A percentile compares a stretch with the other conserved stretches of the same genome.
Evolutionary conservation across 2,797 vertebrate species (phyloP).

Genomic region (Emydoidea blandingii): DNA sequence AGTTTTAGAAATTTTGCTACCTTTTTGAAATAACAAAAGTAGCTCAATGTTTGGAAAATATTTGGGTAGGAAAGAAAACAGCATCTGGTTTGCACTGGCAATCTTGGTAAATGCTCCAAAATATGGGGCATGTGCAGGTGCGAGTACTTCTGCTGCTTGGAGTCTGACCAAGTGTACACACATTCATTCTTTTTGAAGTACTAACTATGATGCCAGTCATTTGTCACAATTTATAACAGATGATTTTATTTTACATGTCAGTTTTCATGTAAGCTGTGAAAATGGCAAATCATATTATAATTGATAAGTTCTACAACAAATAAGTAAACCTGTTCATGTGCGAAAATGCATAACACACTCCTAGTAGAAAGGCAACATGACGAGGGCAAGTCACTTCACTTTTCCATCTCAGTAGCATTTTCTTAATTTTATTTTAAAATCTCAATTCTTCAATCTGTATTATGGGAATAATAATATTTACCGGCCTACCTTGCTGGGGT

Average conservation of each 20-base stretch:
- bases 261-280: constrained; percentile 11
- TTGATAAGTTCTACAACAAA: neutral
- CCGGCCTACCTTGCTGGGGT: neutral
- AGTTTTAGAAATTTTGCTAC: constrained; percentile 59
- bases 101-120: constrained; percentile 47
- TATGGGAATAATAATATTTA: neutral
- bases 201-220: constrained; percentile 7
- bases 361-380: neutral
- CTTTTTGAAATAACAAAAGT: constrained; percentile 64
- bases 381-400: neutral
- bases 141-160: constrained; percentile 46
- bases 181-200: constrained; percentile 29
- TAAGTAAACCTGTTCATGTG: neutral
- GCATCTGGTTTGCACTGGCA: constrained; percentile 37
- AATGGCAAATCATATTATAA: neutral
- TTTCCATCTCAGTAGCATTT: neutral
- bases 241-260: neutral
- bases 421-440: neutral
- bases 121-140: constrained; percentile 29
- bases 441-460: neutral
- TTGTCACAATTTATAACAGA: constrained; percentile 11
- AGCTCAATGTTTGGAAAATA: constrained; percentile 67
- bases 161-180: neutral
- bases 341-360: neutral
- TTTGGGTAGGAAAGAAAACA: constrained; percentile 54